Base-by-base conservation (phyloP, 2,888 invertebrate species). In the Dilophus febrilis region DNA sequence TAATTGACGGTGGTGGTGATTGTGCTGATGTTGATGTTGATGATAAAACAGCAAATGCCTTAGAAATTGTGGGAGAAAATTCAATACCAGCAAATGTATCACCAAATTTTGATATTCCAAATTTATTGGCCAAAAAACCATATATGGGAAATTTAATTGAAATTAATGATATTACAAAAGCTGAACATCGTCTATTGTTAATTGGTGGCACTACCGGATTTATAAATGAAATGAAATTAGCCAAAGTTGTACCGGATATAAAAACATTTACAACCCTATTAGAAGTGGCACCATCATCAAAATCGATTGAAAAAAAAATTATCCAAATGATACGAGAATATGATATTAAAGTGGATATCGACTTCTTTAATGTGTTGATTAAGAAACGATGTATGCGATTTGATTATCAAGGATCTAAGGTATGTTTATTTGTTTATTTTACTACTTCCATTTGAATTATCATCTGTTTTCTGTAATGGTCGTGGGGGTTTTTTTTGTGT, bases 341-440 rank as follows among this genome's bases (percentile, higher is more conserved):
- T 32, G 64, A 71, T 10, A 55, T 86, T 1, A 68, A 67, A 49
- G 67, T 78, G 2, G 88, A 92, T 60, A 71, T 82, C 41, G 78
- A 77, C 55, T 87, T 91, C 57, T 88, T 76, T 53, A 92, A 91
- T 58, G 72, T 80, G 64, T 66, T 92, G 10, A 88, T 94, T 39
- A 84, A 81, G 52, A 84, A 77, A 54, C 70, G 86, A 42, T 77
- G 77, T 52, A 62, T 75, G 52, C 66, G 86, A 47, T 64, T 59
- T 42, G 77, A 84, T 54, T 77, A 76, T 55, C 65, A 71, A 38
- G 69, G 66, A 48, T 88, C 85, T 12, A 72, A 71, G 62, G 80
- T 81, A 66, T 22, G 4, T 22, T 22, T 22, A 22, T 6, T 22
- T 22, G 4, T 22, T 6, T 22, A 22, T 22, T 22, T 6, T n/a